Evolutionary conservation across 2,797 vertebrate species (phyloP).

Genomic region (Amphiprion clarkii): DNA sequence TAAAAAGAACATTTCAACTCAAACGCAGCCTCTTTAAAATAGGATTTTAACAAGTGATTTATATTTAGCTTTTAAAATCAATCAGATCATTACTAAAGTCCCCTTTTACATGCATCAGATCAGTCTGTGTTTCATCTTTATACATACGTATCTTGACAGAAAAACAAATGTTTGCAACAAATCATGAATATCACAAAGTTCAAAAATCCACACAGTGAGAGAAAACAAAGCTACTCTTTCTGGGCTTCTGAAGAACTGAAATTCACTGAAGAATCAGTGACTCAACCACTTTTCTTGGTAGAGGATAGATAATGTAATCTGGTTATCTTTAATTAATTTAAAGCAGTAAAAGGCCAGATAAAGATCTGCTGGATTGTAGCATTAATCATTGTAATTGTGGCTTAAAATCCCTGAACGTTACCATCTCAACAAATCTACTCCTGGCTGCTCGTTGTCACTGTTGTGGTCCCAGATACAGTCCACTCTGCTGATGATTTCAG

Average conservation of each 20-base stretch:
- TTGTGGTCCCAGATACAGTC: conserved; percentile 14
- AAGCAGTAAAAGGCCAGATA: not conserved
- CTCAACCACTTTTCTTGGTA: not conserved
- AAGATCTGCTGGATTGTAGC: not conserved
- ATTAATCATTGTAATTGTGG: not conserved
- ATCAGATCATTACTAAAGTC: too few relatives aligned
- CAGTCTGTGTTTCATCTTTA: too few relatives aligned
- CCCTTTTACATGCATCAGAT: too few relatives aligned
- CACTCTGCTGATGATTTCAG: conserved; percentile 56
- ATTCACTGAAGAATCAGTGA: not conserved
- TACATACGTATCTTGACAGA: too few relatives aligned
- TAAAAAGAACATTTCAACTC: not conserved
- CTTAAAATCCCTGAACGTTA: not conserved
- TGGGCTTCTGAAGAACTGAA: not conserved
- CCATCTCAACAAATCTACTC: conserved; percentile 7
- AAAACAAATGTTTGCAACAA: not conserved
- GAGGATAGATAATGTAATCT: not conserved
- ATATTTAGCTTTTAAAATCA: not conserved
- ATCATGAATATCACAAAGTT: not conserved
- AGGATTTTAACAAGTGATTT: not conserved
- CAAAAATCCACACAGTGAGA: not conserved
- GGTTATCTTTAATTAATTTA: not conserved
- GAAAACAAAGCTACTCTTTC: not conserved
- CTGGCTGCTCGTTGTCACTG: conserved; percentile 17
- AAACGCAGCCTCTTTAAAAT: not conserved